Evolutionary conservation across 2,113 vertebrate genomes (phyloP).

Genomic region (Jacana jacana): DNA sequence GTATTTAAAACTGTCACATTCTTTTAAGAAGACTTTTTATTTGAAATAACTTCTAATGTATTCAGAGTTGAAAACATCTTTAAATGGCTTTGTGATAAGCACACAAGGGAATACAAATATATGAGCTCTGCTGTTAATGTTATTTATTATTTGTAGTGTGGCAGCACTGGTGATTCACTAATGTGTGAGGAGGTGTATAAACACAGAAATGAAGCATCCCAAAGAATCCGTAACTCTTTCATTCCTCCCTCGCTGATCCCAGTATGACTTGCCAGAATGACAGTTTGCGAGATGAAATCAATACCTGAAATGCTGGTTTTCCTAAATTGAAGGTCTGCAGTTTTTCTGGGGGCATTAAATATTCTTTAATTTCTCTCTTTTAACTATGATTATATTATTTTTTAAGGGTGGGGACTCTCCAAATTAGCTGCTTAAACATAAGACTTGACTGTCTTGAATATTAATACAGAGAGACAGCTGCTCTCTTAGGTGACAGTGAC

Average conservation of each 20-base stretch:
- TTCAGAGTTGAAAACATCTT: conserved; percentile 1
- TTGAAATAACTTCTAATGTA: neutral
- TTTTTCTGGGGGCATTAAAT: neutral
- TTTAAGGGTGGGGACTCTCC: neutral
- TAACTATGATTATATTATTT: neutral
- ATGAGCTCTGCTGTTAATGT: neutral
- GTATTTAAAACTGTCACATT: neutral
- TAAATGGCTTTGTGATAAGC: neutral
- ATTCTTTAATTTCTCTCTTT: neutral
- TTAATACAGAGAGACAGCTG: neutral
- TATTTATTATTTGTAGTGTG: conserved; percentile 30
- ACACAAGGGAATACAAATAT: neutral
- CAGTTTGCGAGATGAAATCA: neutral
- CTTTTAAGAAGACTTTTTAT: neutral
- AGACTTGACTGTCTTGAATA: neutral
- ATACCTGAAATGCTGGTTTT: neutral
- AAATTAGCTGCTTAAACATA: neutral
- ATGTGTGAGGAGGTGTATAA: neutral
- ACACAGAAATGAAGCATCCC: neutral
- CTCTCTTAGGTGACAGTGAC: neutral
- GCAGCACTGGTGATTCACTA: neutral
- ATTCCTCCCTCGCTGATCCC: neutral
- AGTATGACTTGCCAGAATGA: neutral
- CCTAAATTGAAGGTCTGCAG: neutral
- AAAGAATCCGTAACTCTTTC: neutral